Base-by-base conservation (phyloP, 2,113 vertebrate genomes). In the Epinephelus fuscoguttatus region DNA sequence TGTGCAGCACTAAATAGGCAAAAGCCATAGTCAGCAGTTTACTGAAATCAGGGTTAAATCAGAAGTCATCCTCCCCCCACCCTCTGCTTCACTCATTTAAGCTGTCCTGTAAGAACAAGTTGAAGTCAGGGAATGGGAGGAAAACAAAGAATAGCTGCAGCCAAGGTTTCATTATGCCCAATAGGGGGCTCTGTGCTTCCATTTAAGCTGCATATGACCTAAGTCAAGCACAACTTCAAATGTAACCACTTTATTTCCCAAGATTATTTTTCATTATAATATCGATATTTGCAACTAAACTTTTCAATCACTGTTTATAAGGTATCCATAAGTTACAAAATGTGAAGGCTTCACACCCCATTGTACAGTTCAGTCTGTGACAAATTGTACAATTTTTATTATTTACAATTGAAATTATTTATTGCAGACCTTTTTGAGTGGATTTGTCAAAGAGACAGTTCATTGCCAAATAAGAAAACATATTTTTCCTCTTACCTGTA, bases 1-100 rank as follows among this genome's bases (percentile, higher is more conserved):
- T 89, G 78, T 71, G 78, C 53, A 75, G 68, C 68, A 52, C 59
- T 69, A 67, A 88, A 72, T 59, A 68, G 80, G 62, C 59, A 87
- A 86, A 87, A 57, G 56, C 27, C 42, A 5, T 6, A n/a, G 83
- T 89, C 79, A 89, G 91, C 86, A 88, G 40, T 88, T 84, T 60
- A 59, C n/a, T 80, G n/a, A 84, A 70, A 82, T 68, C 37, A 45
- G 68, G 55, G 64, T 78, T 76, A 70, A 85, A 87, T 66, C 23
- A 70, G 61, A 76, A 84, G 67, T 63, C 19, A 27, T 27, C 11
- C 18, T 12, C 12, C 4, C 21, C 49, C 3, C 5, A 17, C 57
- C 52, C 59, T 77, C 52, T 72, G 45, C 67, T 47, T 25, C 25
- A 6, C 2, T 25, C 33, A 49, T 79, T 86, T 72, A 37, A 30